These are phyloP conservation scores for Limonius californicus DNA, from an alignment of 1,140 invertebrate genomes.

Conservation along the genomic window DNA sequence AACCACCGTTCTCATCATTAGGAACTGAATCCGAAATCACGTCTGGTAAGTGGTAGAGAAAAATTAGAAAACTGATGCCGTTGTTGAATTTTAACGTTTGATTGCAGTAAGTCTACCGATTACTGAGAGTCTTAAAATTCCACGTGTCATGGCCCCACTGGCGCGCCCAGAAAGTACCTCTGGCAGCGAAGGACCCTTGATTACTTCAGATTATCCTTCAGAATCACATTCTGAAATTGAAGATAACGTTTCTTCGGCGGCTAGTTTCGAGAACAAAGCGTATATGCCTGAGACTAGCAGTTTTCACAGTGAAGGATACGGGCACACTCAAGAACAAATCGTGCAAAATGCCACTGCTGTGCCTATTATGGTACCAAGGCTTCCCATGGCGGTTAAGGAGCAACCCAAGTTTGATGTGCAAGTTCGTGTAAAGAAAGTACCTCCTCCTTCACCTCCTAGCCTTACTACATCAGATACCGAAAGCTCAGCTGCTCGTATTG, in stretches of 20 bases:
- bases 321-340: conserved; percentile 54
- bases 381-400: conserved; percentile 53
- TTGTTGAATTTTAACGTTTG: neutral
- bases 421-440: conserved; percentile 71
- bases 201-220: conserved; percentile 76
- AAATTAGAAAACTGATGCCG: neutral
- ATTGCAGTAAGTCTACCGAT: conserved; percentile 62
- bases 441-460: conserved; percentile 65
- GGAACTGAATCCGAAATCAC: conserved; percentile 77
- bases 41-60: conserved; percentile 49
- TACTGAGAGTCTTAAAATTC: conserved; percentile 81
- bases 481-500: conserved; percentile 51
- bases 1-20: conserved; percentile 67
- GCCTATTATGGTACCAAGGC: conserved; percentile 49
- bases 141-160: conserved; percentile 69
- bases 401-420: conserved; percentile 79
- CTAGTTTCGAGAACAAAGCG: conserved; percentile 69
- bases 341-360: conserved; percentile 55
- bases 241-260: conserved; percentile 64
- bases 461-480: conserved; percentile 62
- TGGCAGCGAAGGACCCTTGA: conserved; percentile 68
- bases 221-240: conserved; percentile 85
- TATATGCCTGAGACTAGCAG: conserved; percentile 60
- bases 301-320: conserved; percentile 56
- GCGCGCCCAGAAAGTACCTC: conserved; percentile 65